phyloP scores from a whole-genome alignment of 2,797 vertebrate genomes.

The Urocyon cinereoargenteus region DNA sequence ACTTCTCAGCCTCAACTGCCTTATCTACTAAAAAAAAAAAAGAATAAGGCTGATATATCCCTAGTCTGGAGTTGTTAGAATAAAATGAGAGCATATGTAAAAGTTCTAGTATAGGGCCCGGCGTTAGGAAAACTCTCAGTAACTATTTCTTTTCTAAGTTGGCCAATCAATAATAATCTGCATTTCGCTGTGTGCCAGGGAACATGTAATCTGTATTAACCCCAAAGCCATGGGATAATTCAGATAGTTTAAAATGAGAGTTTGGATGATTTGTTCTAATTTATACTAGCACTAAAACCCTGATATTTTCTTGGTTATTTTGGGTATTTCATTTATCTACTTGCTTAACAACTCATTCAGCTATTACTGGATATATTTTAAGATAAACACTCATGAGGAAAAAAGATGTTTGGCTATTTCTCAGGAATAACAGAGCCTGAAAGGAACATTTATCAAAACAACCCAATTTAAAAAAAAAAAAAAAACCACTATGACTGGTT shows the following conservation, averaged over 20 bases:
- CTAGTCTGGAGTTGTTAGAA: slow-evolving; percentile 42
- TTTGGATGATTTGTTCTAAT: slow-evolving; percentile 70
- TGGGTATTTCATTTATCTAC: slow-evolving; percentile 76
- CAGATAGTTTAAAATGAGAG: slow-evolving; percentile 68
- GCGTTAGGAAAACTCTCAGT: background rate
- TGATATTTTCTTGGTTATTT: slow-evolving; percentile 79
- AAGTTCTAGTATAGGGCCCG: slow-evolving; percentile 21
- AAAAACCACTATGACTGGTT: slow-evolving; percentile 38
- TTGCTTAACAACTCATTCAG: slow-evolving; percentile 76
- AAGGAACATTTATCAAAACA: slow-evolving; percentile 77
- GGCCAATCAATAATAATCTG: background rate
- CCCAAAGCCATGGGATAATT: slow-evolving; percentile 49
- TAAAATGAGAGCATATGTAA: background rate
- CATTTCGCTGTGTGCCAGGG: background rate
- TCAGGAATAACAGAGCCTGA: slow-evolving; percentile 79
- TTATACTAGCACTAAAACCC: slow-evolving; percentile 60
- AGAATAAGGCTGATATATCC: background rate
- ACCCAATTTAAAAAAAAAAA: slow-evolving; percentile 51
- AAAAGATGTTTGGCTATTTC: slow-evolving; percentile 77
- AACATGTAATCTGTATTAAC: background rate
- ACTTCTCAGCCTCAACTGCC: background rate
- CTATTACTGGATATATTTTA: slow-evolving; percentile 77
- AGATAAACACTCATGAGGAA: slow-evolving; percentile 80
- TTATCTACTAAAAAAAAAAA: background rate
- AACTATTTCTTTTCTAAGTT: slow-evolving; percentile 11